These are phyloP conservation scores for Phrynocephalus versicolor DNA, from an alignment of 2,113 vertebrate genomes.

Conservation along the genomic window DNA sequence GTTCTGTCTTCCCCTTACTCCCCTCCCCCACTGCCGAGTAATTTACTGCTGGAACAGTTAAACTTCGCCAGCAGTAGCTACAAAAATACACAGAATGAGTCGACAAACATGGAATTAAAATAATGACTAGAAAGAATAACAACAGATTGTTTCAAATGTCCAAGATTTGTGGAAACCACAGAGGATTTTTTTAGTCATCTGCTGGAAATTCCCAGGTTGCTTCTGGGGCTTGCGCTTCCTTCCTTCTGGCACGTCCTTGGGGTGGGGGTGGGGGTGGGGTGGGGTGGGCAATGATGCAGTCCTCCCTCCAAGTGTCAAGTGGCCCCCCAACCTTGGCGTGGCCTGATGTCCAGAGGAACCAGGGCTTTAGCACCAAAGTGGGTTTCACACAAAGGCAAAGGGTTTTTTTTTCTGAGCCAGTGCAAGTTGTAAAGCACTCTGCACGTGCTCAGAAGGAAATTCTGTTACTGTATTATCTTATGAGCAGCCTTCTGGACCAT, in stretches of 20 bases:
- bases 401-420: too few relatives aligned
- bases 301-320: too few relatives aligned
- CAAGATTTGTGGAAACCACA: not conserved
- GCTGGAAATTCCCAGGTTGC: not conserved
- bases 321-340: not conserved
- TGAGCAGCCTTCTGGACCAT: too few relatives aligned
- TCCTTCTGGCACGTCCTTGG: not conserved
- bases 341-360: not conserved
- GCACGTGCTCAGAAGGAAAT: not conserved
- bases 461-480: not conserved
- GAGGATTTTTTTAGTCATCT: not conserved
- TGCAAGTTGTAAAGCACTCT: not conserved
- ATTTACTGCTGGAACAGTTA: not conserved
- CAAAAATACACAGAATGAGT: not conserved
- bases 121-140: slow-evolving; percentile 4
- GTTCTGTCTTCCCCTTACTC: not conserved
- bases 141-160: not conserved
- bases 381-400: too few relatives aligned
- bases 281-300: not conserved
- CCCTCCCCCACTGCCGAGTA: not conserved
- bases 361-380: too few relatives aligned
- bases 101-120: not conserved
- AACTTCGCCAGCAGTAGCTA: not conserved
- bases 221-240: not conserved
- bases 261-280: not conserved